Percentiles rank a stretch among this genome's conserved stretches.
phyloP scores from a whole-genome alignment of 2,888 invertebrate genomes.

The Hesperia comma region DNA sequence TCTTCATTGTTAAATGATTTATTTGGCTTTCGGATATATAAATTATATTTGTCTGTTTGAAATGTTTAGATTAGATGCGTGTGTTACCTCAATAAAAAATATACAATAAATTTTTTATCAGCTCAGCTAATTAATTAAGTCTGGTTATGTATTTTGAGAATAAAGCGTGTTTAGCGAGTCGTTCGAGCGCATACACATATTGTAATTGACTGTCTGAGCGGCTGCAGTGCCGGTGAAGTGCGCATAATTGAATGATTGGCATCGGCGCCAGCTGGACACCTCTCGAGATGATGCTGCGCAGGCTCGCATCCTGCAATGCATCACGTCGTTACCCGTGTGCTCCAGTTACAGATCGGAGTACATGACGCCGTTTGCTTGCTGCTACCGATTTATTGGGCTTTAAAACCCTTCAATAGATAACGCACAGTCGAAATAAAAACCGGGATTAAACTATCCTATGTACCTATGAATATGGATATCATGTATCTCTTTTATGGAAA shows the following conservation, averaged over 20 bases:
- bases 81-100: too few species aligned
- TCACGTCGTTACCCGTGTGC: constrained; percentile 57
- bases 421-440: too few species aligned
- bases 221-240: constrained; percentile 48
- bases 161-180: constrained; percentile 43
- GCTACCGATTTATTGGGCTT: too few species aligned
- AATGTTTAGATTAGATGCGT: too few species aligned
- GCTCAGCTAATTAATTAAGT: neutral
- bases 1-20: too few species aligned
- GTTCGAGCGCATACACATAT: constrained; percentile 56
- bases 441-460: too few species aligned
- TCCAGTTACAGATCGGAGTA: constrained; percentile 23
- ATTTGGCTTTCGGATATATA: too few species aligned
- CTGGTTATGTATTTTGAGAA: constrained; percentile 15
- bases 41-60: too few species aligned
- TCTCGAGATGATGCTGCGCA: constrained; percentile 70
- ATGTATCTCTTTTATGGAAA: too few species aligned
- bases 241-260: constrained; percentile 75
- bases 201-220: constrained; percentile 60
- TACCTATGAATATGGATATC: too few species aligned
- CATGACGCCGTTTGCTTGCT: neutral
- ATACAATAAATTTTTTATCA: too few species aligned
- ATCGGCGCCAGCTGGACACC: constrained; percentile 72
- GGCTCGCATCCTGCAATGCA: constrained; percentile 61
- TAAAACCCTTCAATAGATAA: too few species aligned